These are phyloP conservation scores for Ischnura elegans DNA, from an alignment of 2,888 invertebrate genomes.

Conservation along the genomic window DNA sequence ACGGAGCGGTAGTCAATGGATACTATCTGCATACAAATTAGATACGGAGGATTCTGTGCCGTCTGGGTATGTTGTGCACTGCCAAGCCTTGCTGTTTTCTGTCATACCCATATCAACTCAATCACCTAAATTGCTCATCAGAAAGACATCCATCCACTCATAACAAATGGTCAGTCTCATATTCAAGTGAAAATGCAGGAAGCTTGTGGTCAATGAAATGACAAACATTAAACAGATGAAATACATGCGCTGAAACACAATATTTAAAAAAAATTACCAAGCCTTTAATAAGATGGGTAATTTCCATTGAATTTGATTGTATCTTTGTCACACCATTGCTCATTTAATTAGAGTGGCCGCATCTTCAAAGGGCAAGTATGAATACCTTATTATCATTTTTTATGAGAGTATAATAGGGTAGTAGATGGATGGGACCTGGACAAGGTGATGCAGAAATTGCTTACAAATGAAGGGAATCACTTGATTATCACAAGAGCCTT, in stretches of 20 bases:
- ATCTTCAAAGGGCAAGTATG: slow-evolving; percentile 54
- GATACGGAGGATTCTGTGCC: no score
- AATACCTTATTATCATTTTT: neutral
- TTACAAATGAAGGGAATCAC: slow-evolving; percentile 25
- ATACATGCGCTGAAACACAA: slow-evolving; percentile 44
- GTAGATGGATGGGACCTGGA: slow-evolving; percentile 11
- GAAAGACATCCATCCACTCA: slow-evolving; percentile 56
- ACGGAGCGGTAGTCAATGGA: no score
- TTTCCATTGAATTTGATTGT: slow-evolving; percentile 14
- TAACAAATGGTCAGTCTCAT: slow-evolving; percentile 59
- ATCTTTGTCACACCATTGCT: neutral
- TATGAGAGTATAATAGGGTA: neutral
- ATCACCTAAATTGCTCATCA: slow-evolving; percentile 9
- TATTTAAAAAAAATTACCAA: slow-evolving; percentile 50
- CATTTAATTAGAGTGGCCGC: slow-evolving; percentile 43
- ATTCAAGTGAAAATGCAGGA: slow-evolving; percentile 53
- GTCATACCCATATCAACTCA: slow-evolving; percentile 49
- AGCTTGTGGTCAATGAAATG: slow-evolving; percentile 28
- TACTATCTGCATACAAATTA: no score
- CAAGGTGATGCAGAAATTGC: slow-evolving; percentile 23
- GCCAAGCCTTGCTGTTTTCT: slow-evolving; percentile 54
- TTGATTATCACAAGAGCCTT: slow-evolving; percentile 29
- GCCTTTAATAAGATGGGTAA: slow-evolving; percentile 14
- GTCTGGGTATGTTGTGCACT: slow-evolving; percentile 13
- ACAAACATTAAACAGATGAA: slow-evolving; percentile 46